These are phyloP conservation scores for Plemyria rubiginata DNA, from an alignment of 2,888 invertebrate species.

Conservation along the genomic window DNA sequence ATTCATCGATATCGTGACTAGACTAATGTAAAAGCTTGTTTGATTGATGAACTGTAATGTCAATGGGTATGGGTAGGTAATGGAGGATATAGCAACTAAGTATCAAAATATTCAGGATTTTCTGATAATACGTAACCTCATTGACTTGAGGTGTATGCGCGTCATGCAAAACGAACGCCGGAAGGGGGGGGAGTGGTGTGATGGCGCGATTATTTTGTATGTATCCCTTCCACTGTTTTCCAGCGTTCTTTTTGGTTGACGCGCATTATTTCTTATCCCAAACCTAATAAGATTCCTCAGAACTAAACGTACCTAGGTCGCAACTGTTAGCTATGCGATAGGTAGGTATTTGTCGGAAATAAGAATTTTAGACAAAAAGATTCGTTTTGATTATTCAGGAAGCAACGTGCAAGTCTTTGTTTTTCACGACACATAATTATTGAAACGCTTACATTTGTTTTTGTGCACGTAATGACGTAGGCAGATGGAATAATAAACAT, in stretches of 20 bases:
- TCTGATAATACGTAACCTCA: neutral
- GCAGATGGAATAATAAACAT: slow-evolving; percentile 25
- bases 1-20: slow-evolving; percentile 2
- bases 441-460: slow-evolving; percentile 23
- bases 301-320: neutral
- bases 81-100: neutral
- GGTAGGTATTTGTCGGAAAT: slow-evolving; percentile 18
- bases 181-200: no score
- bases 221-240: no score
- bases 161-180: no score
- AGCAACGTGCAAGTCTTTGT: slow-evolving; percentile 32
- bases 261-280: no score
- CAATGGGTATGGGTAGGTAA: neutral
- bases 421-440: slow-evolving; percentile 25
- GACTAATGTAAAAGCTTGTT: neutral
- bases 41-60: slow-evolving; percentile 3
- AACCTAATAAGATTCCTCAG: neutral
- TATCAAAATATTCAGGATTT: neutral
- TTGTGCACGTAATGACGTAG: slow-evolving; percentile 22
- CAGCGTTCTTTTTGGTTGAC: no score
- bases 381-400: slow-evolving; percentile 24
- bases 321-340: neutral
- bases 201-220: no score
- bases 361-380: slow-evolving; percentile 20
- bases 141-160: neutral